Percentiles rank a stretch among this genome's conserved stretches.
Conservation (phyloP, 2,113 vertebrate genomes). For the Chaetops frenatus region DNA sequence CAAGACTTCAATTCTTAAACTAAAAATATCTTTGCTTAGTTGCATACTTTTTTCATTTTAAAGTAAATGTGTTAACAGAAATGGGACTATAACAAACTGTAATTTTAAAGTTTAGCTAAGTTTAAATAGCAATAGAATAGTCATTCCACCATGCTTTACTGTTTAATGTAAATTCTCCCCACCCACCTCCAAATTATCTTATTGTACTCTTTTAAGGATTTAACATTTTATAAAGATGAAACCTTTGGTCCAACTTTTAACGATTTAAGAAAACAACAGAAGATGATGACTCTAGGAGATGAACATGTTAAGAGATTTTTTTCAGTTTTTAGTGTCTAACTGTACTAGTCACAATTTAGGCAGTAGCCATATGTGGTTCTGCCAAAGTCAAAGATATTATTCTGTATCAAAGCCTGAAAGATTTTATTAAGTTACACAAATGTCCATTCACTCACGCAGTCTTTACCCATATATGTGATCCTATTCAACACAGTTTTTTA, state of each 20-base stretch:
- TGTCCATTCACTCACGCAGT: background rate
- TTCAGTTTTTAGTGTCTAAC: background rate
- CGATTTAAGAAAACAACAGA: background rate
- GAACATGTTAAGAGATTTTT: background rate
- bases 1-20: background rate
- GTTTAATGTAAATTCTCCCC: background rate
- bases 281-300: background rate
- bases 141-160: background rate
- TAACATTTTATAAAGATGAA: background rate
- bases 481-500: background rate
- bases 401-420: background rate
- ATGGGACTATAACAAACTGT: background rate
- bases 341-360: background rate
- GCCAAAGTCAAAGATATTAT: background rate
- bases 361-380: background rate
- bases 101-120: background rate
- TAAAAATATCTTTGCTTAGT: background rate
- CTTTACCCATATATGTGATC: background rate
- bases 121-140: background rate
- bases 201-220: background rate
- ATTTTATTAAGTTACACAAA: background rate
- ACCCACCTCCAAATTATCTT: background rate
- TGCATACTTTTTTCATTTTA: background rate
- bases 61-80: background rate
- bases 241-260: background rate